phyloP scores from a whole-genome alignment of 2,113 vertebrate species.

The Percopsis transmontana region DNA sequence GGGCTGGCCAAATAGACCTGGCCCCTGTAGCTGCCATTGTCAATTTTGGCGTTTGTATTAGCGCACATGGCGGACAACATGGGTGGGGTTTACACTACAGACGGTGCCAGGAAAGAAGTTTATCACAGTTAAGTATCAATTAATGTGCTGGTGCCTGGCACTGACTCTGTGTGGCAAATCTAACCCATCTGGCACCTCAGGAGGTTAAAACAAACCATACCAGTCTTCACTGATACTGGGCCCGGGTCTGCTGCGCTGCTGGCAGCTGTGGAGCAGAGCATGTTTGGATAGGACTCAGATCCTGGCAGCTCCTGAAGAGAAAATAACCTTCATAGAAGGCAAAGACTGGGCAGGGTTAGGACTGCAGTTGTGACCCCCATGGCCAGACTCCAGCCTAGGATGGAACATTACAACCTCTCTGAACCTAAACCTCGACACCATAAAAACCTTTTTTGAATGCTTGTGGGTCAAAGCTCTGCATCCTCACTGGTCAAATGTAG shows the following conservation, averaged over 20 bases:
- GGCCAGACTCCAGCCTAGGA: slow-evolving; percentile 12
- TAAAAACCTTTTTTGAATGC: no score
- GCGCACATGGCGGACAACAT: slow-evolving; percentile 19
- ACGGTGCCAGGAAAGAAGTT: neutral
- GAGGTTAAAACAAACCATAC: neutral
- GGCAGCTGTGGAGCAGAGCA: slow-evolving; percentile 17
- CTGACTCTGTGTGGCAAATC: neutral
- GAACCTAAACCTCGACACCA: neutral
- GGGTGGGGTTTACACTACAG: neutral
- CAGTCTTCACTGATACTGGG: neutral
- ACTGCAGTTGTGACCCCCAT: slow-evolving; percentile 10
- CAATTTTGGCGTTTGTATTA: slow-evolving; percentile 28
- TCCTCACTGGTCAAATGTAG: no score
- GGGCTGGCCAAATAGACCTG: slow-evolving; percentile 20
- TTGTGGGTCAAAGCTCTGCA: no score
- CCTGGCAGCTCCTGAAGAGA: neutral
- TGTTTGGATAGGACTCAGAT: slow-evolving; percentile 15
- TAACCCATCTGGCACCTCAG: slow-evolving; percentile 2
- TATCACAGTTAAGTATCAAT: neutral
- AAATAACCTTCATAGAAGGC: neutral
- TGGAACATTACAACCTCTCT: slow-evolving; percentile 5
- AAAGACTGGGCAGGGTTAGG: no score
- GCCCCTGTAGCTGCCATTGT: neutral
- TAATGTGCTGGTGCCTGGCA: neutral
- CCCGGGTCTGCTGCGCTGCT: slow-evolving; percentile 40